These are phyloP conservation scores for Miltochrista miniata DNA, from an alignment of 2,888 invertebrate species.

Conservation along the genomic window DNA sequence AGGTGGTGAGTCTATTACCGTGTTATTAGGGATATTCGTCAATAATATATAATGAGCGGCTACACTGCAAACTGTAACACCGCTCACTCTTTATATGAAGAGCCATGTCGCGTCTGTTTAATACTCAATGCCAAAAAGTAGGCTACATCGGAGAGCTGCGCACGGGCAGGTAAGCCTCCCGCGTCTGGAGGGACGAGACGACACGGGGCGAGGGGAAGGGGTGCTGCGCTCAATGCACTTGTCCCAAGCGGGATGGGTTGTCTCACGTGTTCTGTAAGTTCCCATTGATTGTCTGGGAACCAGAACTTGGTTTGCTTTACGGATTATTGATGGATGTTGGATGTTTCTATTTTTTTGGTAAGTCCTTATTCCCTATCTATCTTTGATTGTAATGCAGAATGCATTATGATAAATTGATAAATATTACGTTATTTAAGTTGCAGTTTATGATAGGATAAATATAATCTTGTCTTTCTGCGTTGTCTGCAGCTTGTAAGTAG, in stretches of 20 bases:
- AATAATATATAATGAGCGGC: too few relatives aligned
- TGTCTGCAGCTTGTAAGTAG: too few relatives aligned
- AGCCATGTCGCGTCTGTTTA: slow-evolving; percentile 25
- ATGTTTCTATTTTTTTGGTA: not conserved
- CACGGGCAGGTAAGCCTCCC: slow-evolving; percentile 72
- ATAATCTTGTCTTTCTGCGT: too few relatives aligned
- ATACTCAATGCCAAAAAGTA: slow-evolving; percentile 61
- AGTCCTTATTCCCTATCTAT: not conserved
- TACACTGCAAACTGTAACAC: too few relatives aligned
- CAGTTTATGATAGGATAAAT: too few relatives aligned
- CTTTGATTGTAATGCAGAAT: not conserved
- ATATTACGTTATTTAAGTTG: too few relatives aligned
- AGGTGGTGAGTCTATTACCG: too few relatives aligned
- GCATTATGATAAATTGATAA: too few relatives aligned
- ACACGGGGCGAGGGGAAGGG: slow-evolving; percentile 26
- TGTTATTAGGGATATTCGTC: too few relatives aligned
- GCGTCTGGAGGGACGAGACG: slow-evolving; percentile 23
- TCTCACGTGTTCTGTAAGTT: slow-evolving; percentile 33
- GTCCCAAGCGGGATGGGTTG: slow-evolving; percentile 38
- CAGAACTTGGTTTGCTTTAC: not conserved
- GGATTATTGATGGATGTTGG: not conserved
- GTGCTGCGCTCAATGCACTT: slow-evolving; percentile 59
- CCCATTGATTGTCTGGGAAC: slow-evolving; percentile 24
- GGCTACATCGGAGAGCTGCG: slow-evolving; percentile 58
- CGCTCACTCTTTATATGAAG: too few relatives aligned